Conservation (phyloP, 2,888 invertebrate species). For the Ennomos erosarius region DNA sequence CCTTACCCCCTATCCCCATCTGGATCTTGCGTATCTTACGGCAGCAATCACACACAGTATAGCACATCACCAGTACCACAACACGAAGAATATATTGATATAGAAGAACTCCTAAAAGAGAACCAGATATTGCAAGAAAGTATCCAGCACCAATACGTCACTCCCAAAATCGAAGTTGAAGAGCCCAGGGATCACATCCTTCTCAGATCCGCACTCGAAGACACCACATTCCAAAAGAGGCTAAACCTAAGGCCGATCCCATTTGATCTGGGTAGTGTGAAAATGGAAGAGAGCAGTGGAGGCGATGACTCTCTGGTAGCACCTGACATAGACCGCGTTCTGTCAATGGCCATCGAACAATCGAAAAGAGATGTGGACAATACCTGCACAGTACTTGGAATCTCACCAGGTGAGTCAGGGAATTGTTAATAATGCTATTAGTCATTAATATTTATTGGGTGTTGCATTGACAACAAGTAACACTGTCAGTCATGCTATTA, state of each 20-base stretch:
- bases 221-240: conserved; percentile 93
- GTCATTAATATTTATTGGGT: conserved; percentile 37
- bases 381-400: conserved; percentile 93
- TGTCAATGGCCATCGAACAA: conserved; percentile 94
- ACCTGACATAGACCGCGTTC: conserved; percentile 92
- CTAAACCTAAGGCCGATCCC: conserved; percentile 93
- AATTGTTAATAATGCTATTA: conserved; percentile 36
- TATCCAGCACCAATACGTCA: conserved; percentile 70
- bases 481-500: conserved; percentile 38
- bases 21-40: conserved; percentile 83
- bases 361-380: conserved; percentile 93
- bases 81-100: conserved; percentile 87
- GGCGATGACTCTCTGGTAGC: conserved; percentile 86
- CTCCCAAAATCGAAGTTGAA: conserved; percentile 85
- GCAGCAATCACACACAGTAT: conserved; percentile 82
- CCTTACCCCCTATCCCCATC: conserved; percentile 85
- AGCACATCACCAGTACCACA: conserved; percentile 80
- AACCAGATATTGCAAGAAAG: conserved; percentile 82
- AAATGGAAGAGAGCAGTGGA: conserved; percentile 89
- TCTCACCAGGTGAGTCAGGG: conserved; percentile 92
- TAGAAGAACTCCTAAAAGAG: conserved; percentile 85
- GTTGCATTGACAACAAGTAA: conserved; percentile 42
- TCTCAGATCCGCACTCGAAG: conserved; percentile 91
- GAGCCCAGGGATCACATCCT: conserved; percentile 89
- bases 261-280: conserved; percentile 85